These are phyloP conservation scores for Heteromyza rotundicornis DNA, from an alignment of 2,888 invertebrate species.

Conservation along the genomic window DNA sequence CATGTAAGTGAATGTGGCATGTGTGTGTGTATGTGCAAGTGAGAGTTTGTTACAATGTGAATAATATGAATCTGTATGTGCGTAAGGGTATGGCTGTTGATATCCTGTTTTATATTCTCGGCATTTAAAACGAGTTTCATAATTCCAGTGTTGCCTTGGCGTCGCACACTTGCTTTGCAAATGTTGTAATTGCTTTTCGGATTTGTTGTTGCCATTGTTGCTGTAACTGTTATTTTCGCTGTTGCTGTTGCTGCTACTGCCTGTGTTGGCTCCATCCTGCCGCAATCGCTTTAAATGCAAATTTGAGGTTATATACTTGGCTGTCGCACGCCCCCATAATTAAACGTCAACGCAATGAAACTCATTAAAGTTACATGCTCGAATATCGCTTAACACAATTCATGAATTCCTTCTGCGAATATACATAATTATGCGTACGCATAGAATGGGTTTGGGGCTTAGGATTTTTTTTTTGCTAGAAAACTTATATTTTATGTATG, in stretches of 20 bases:
- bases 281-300: conserved; percentile 11
- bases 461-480: too few species aligned
- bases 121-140: background rate
- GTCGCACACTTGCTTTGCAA: background rate
- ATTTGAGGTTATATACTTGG: conserved; percentile 3
- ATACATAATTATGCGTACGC: too few species aligned
- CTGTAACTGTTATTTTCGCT: background rate
- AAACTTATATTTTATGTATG: too few species aligned
- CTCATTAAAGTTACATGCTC: background rate
- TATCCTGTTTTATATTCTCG: background rate
- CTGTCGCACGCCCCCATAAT: conserved; percentile 1
- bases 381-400: too few species aligned
- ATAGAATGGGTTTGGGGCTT: too few species aligned
- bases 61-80: too few species aligned
- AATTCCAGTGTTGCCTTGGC: background rate
- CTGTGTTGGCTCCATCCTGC: background rate
- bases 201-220: background rate
- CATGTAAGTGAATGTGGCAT: too few species aligned
- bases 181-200: background rate
- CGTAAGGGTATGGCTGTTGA: too few species aligned
- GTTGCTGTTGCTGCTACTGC: background rate
- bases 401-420: too few species aligned
- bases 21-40: too few species aligned
- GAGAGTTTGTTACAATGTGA: too few species aligned
- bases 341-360: conserved; percentile 7